phyloP scores from a whole-genome alignment of 2,797 vertebrate species.

The Sebastolobus altivelis region DNA sequence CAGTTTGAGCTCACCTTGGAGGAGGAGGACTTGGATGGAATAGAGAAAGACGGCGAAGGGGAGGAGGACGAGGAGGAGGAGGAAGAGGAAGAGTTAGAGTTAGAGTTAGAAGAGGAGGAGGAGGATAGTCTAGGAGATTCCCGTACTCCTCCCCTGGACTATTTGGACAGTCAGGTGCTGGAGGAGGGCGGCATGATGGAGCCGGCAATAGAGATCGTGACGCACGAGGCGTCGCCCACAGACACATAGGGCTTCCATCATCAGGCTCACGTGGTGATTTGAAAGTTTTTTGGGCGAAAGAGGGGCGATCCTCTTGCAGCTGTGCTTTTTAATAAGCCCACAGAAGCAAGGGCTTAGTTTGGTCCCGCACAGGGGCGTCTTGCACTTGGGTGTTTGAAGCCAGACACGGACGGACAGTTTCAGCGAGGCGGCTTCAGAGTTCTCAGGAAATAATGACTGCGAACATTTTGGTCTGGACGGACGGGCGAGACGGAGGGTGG shows the following conservation, averaged over 20 bases:
- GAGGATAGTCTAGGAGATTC: conserved; percentile 88
- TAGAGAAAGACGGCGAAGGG: conserved; percentile 90
- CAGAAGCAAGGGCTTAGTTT: conserved; percentile 80
- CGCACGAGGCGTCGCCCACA: conserved; percentile 92
- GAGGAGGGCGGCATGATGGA: conserved; percentile 80
- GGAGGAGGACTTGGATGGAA: conserved; percentile 94
- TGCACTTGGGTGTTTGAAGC: conserved; percentile 93
- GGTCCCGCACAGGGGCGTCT: conserved; percentile 81
- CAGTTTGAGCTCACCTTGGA: conserved; percentile 97
- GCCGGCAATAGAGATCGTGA: conserved; percentile 89
- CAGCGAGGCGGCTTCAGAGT: conserved; percentile 83
- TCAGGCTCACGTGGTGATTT: conserved; percentile 70
- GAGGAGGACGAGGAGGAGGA: conserved; percentile 75
- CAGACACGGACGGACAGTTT: conserved; percentile 81
- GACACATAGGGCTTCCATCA: conserved; percentile 90
- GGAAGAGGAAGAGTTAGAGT: conserved; percentile 42
- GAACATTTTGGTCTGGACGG: conserved; percentile 86
- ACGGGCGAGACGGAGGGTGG: conserved; percentile 77
- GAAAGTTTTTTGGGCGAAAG: conserved; percentile 66
- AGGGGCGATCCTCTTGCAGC: conserved; percentile 82
- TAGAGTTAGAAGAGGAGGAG: conserved; percentile 64
- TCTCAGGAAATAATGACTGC: conserved; percentile 93
- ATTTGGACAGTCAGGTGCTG: conserved; percentile 71
- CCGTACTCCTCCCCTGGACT: conserved; percentile 75
- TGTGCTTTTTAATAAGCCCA: conserved; percentile 86